phyloP scores from a whole-genome alignment of 1,140 invertebrate species.

The Trypoxylus dichotomus region DNA sequence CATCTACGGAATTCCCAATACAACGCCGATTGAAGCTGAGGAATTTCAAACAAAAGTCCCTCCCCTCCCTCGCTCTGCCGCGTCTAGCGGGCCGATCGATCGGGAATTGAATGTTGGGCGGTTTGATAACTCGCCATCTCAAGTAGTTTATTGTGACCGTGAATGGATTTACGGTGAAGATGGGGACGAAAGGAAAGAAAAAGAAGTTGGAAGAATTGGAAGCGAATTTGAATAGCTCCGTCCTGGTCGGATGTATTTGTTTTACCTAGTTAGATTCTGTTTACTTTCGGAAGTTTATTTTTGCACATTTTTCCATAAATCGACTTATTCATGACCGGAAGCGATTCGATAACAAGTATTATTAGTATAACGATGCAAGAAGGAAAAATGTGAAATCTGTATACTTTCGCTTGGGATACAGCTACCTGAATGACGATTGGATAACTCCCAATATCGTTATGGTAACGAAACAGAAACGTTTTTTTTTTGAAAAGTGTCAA shows the following conservation, averaged over 20 bases:
- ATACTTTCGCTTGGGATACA: too few species aligned
- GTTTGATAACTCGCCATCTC: slow-evolving; percentile 5
- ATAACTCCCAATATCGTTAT: too few species aligned
- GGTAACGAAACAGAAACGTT: too few species aligned
- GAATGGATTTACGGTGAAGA: neutral
- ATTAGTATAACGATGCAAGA: neutral
- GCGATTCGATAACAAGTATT: neutral
- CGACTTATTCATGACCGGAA: neutral
- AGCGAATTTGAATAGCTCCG: neutral
- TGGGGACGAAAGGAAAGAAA: neutral
- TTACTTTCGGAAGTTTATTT: neutral
- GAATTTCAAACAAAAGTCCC: neutral
- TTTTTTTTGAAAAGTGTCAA: too few species aligned
- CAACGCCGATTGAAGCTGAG: neutral
- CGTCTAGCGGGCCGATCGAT: neutral
- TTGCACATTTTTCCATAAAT: neutral
- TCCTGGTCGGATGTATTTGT: neutral
- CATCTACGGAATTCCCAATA: neutral
- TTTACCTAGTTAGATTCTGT: neutral
- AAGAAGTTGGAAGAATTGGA: neutral
- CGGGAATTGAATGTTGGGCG: neutral
- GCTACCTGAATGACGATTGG: too few species aligned
- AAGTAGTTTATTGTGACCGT: slow-evolving; percentile 1
- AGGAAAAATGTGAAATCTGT: neutral
- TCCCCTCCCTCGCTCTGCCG: neutral